A percentile compares a stretch with the other conserved stretches of the same genome.
These are phyloP conservation scores for Diplazon laetatorius DNA, from an alignment of 2,888 invertebrate genomes.

Conservation along the genomic window DNA sequence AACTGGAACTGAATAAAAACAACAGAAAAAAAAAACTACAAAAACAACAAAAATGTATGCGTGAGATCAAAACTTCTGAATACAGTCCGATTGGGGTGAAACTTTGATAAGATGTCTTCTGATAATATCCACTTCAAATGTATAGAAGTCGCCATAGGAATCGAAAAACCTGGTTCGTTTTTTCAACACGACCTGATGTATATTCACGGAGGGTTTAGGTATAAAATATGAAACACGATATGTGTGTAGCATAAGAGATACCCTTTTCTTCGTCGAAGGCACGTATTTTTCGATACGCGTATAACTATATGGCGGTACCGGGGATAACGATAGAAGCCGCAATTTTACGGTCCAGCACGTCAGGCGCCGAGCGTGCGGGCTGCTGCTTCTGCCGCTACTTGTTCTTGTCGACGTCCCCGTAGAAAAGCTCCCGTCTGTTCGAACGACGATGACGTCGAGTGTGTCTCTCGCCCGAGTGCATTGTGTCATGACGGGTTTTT, in stretches of 20 bases:
- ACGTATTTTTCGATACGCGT: not conserved
- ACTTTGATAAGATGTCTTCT: no score
- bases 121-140: no score
- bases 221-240: not conserved
- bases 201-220: not conserved
- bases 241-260: constrained; percentile 16
- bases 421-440: not conserved
- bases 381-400: not conserved
- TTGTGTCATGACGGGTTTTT: not conserved
- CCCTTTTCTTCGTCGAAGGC: constrained; percentile 15
- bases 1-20: no score
- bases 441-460: constrained; percentile 13
- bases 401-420: not conserved
- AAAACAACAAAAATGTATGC: no score
- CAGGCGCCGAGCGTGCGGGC: not conserved
- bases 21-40: no score
- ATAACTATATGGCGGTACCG: constrained; percentile 6
- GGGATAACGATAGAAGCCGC: constrained; percentile 30
- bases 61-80: no score
- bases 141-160: no score
- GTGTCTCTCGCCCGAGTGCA: constrained; percentile 2
- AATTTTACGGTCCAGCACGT: constrained; percentile 39
- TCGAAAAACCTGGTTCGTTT: no score
- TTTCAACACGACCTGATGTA: not conserved
- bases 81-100: no score